These are phyloP conservation scores for Perodicticus potto DNA, from an alignment of 2,797 vertebrate genomes.

Conservation along the genomic window DNA sequence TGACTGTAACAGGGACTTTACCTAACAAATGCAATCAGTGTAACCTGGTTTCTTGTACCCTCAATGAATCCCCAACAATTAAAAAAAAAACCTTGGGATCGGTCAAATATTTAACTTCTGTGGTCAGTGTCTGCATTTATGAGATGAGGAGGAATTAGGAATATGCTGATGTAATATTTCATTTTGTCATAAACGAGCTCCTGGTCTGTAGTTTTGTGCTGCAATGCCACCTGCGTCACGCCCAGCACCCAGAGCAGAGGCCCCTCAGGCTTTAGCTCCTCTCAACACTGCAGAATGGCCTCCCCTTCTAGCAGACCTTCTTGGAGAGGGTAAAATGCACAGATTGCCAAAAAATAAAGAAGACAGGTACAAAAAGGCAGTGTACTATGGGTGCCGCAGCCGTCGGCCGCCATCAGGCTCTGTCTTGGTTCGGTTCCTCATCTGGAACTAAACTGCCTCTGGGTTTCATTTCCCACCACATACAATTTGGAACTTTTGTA, in stretches of 20 bases:
- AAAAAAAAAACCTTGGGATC: not conserved
- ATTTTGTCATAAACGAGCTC: not conserved
- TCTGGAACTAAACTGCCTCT: not conserved
- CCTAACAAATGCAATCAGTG: too few species aligned
- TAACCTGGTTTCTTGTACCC: too few species aligned
- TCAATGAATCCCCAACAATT: too few species aligned
- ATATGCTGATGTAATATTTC: not conserved
- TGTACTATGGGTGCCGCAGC: accelerated
- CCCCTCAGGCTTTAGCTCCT: not conserved
- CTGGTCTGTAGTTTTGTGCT: not conserved
- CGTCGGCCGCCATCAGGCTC: not conserved
- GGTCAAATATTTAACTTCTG: not conserved
- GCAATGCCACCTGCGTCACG: accelerated
- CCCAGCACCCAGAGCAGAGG: not conserved
- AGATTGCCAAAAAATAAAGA: not conserved
- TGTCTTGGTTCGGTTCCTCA: too few species aligned
- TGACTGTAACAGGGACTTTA: too few species aligned
- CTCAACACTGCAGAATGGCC: too few species aligned
- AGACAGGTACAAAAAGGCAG: not conserved
- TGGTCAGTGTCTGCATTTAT: not conserved
- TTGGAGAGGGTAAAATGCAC: not conserved
- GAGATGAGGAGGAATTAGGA: not conserved
- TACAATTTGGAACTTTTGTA: not conserved
- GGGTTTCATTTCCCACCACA: not conserved
- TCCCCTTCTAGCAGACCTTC: not conserved